Conservation (phyloP, 1,140 invertebrate genomes). For the Probaryconus sp. region DNA sequence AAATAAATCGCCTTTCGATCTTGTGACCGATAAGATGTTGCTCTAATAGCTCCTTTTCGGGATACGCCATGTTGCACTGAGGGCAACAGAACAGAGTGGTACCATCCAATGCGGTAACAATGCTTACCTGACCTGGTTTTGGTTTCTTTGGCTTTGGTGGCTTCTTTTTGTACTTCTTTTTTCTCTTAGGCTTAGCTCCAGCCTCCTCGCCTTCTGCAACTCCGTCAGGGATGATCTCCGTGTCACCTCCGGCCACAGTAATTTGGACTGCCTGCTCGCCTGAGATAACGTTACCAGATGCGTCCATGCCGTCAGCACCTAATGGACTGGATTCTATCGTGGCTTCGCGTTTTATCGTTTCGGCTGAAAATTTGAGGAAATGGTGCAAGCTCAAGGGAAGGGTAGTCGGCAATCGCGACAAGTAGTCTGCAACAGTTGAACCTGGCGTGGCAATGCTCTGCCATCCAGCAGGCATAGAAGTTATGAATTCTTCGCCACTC, state of each 20-base stretch:
- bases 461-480: constrained; percentile 80
- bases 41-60: constrained; percentile 86
- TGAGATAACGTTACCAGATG: constrained; percentile 67
- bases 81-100: constrained; percentile 87
- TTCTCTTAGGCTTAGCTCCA: constrained; percentile 82
- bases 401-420: constrained; percentile 83
- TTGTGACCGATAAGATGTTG: constrained; percentile 87
- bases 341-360: constrained; percentile 78
- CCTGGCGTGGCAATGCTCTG: constrained; percentile 84
- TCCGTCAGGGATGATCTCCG: constrained; percentile 78
- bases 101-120: constrained; percentile 85
- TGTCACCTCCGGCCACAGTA: constrained; percentile 73
- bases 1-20: constrained; percentile 84
- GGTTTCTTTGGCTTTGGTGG: constrained; percentile 85
- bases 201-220: constrained; percentile 76
- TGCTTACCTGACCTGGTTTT: constrained; percentile 83
- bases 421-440: constrained; percentile 88
- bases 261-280: constrained; percentile 74
- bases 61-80: constrained; percentile 88
- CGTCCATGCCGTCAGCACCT: constrained; percentile 72
- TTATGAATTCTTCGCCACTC: constrained; percentile 70
- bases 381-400: constrained; percentile 79
- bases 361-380: constrained; percentile 81
- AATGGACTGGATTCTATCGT: constrained; percentile 79
- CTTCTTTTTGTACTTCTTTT: constrained; percentile 89